phyloP scores from a whole-genome alignment of 2,797 vertebrate genomes.

The Chromis chromis region DNA sequence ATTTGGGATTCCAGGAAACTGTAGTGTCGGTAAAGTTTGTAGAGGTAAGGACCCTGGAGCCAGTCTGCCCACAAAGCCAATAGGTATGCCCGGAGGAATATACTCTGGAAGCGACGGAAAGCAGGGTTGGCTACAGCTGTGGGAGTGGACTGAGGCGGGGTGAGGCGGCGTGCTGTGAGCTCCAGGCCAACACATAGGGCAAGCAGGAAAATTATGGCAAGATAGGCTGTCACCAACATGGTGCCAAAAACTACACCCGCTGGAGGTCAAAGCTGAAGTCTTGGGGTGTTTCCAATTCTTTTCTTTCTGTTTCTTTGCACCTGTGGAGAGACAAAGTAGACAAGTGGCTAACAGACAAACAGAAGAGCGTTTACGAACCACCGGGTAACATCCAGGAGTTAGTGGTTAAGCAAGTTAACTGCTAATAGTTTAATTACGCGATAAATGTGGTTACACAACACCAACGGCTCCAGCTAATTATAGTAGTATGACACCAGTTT shows the following conservation, averaged over 20 bases:
- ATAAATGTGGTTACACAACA: background rate
- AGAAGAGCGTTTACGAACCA: background rate
- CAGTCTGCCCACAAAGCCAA: slow-evolving; percentile 93
- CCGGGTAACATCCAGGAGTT: background rate
- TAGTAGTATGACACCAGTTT: fast-evolving
- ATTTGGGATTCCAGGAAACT: slow-evolving; percentile 95
- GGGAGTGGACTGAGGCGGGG: slow-evolving; percentile 73
- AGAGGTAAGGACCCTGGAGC: slow-evolving; percentile 95
- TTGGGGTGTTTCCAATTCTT: slow-evolving; percentile 8
- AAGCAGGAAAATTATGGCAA: slow-evolving; percentile 86
- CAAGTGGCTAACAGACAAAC: background rate
- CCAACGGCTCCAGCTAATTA: background rate
- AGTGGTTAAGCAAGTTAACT: background rate
- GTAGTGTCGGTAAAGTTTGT: slow-evolving; percentile 95
- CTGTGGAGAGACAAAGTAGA: slow-evolving; percentile 39
- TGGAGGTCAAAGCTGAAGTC: slow-evolving; percentile 52
- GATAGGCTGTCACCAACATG: slow-evolving; percentile 91
- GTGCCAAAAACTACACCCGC: slow-evolving; percentile 48
- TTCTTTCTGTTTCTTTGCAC: slow-evolving; percentile 41
- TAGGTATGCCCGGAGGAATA: slow-evolving; percentile 91
- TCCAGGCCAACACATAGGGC: slow-evolving; percentile 88
- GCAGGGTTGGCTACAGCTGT: slow-evolving; percentile 89
- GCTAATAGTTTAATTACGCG: background rate
- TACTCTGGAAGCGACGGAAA: slow-evolving; percentile 89
- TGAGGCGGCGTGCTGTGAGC: slow-evolving; percentile 87